These are phyloP conservation scores for Mixornis gularis DNA, from an alignment of 2,113 vertebrate species.

Conservation along the genomic window DNA sequence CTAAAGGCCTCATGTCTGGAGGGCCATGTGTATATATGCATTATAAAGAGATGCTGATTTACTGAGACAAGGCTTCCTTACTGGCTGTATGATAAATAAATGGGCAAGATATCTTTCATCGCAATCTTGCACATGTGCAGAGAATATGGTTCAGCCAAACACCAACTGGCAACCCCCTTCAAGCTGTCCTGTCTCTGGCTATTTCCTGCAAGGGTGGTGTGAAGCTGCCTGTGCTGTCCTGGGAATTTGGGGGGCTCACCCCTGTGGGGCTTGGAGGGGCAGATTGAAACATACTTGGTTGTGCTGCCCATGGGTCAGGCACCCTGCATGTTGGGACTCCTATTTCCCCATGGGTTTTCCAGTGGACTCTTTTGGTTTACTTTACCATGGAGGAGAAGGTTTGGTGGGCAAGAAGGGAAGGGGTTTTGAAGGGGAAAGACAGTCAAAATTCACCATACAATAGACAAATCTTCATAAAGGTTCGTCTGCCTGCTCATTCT, in stretches of 20 bases:
- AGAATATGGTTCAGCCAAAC: neutral
- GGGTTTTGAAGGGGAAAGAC: slow-evolving; percentile 1
- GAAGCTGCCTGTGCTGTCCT: neutral
- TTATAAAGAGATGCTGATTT: slow-evolving; percentile 4
- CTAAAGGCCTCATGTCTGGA: slow-evolving; percentile 41
- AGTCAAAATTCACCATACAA: slow-evolving; percentile 61
- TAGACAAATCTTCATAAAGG: slow-evolving; percentile 60
- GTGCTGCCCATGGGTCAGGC: neutral
- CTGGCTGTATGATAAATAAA: slow-evolving; percentile 59
- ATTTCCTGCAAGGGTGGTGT: neutral
- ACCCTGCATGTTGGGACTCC: fast-evolving
- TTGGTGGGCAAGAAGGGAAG: neutral
- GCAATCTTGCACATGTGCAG: neutral
- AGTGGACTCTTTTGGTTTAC: slow-evolving; percentile 29
- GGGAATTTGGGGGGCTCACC: neutral
- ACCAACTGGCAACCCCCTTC: neutral
- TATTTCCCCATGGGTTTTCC: neutral
- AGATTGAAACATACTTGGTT: neutral
- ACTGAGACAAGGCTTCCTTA: neutral
- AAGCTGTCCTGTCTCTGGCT: neutral
- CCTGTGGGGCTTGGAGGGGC: neutral
- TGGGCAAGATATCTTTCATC: neutral
- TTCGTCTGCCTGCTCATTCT: neutral
- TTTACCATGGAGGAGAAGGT: neutral
- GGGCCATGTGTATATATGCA: slow-evolving; percentile 9